A percentile compares a stretch with the other conserved stretches of the same genome.
phyloP scores from a whole-genome alignment of 2,113 vertebrate genomes.

The Actenoides lindsayi region DNA sequence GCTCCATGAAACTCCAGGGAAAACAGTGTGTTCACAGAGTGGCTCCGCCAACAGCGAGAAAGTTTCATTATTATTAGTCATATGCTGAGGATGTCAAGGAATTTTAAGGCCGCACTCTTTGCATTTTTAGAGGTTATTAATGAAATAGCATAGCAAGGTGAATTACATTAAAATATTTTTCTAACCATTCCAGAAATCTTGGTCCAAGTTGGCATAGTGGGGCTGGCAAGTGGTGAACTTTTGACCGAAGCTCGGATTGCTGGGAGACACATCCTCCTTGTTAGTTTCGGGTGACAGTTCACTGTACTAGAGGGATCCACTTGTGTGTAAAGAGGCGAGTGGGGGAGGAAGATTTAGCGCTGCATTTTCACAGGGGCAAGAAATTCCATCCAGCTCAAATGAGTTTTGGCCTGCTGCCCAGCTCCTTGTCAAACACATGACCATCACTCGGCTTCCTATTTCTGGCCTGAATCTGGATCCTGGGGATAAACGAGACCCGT shows the following conservation, averaged over 20 bases:
- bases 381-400: slow-evolving; percentile 86
- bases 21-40: slow-evolving; percentile 1
- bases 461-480: slow-evolving; percentile 78
- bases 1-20: slow-evolving; percentile 62
- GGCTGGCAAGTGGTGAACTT: slow-evolving; percentile 75
- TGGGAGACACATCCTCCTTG: slow-evolving; percentile 77
- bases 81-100: slow-evolving; percentile 64
- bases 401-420: slow-evolving; percentile 80
- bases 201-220: slow-evolving; percentile 75
- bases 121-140: slow-evolving; percentile 78
- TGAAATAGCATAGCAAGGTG: slow-evolving; percentile 77
- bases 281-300: slow-evolving; percentile 84
- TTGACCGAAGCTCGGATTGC: slow-evolving; percentile 78
- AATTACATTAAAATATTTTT: slow-evolving; percentile 80
- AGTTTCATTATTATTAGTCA: slow-evolving; percentile 63
- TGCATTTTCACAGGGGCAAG: slow-evolving; percentile 85
- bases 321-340: slow-evolving; percentile 74
- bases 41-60: slow-evolving; percentile 2
- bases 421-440: slow-evolving; percentile 83
- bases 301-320: slow-evolving; percentile 77
- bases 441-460: slow-evolving; percentile 84
- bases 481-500: slow-evolving; percentile 73
- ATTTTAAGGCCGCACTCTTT: slow-evolving; percentile 64
- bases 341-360: slow-evolving; percentile 80
- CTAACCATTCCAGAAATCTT: slow-evolving; percentile 78